phyloP scores from a whole-genome alignment of 2,113 vertebrate genomes.

The Ophthalmolycus amberensis region DNA sequence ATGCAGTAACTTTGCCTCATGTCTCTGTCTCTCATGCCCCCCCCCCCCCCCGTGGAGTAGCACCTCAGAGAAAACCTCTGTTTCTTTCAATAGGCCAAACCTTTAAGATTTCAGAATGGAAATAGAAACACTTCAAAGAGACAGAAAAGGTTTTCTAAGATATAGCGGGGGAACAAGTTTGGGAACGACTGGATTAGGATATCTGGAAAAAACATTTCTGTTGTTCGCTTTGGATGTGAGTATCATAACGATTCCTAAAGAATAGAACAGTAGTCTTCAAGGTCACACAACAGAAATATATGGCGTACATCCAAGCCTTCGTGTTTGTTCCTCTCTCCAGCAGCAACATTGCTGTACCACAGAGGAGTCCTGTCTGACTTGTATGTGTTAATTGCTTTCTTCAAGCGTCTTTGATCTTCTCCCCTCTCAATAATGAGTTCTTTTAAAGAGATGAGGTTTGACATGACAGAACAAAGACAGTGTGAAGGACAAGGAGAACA shows the following conservation, averaged over 20 bases:
- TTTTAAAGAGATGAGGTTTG: slow-evolving; percentile 71
- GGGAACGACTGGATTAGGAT: background rate
- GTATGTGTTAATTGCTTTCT: slow-evolving; percentile 77
- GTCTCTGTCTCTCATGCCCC: background rate
- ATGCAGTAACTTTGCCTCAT: background rate
- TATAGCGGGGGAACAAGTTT: background rate
- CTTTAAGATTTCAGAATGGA: background rate
- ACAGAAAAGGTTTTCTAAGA: background rate
- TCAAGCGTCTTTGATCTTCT: slow-evolving; percentile 70
- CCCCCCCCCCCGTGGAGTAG: background rate
- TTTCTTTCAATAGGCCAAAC: background rate
- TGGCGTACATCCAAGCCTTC: slow-evolving; percentile 18
- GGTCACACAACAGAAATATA: slow-evolving; percentile 1
- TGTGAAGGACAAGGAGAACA: slow-evolving; percentile 58
- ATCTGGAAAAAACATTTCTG: background rate
- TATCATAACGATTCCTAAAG: background rate
- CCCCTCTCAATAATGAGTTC: slow-evolving; percentile 71
- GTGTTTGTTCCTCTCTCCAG: slow-evolving; percentile 42
- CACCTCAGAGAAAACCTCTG: background rate
- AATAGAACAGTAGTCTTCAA: background rate
- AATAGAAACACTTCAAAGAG: background rate
- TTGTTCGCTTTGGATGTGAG: background rate
- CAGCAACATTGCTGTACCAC: slow-evolving; percentile 47
- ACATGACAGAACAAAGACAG: slow-evolving; percentile 69
- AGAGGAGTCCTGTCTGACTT: slow-evolving; percentile 58